phyloP scores from a whole-genome alignment of 1,140 invertebrate genomes.

The Eriocheir sinensis region DNA sequence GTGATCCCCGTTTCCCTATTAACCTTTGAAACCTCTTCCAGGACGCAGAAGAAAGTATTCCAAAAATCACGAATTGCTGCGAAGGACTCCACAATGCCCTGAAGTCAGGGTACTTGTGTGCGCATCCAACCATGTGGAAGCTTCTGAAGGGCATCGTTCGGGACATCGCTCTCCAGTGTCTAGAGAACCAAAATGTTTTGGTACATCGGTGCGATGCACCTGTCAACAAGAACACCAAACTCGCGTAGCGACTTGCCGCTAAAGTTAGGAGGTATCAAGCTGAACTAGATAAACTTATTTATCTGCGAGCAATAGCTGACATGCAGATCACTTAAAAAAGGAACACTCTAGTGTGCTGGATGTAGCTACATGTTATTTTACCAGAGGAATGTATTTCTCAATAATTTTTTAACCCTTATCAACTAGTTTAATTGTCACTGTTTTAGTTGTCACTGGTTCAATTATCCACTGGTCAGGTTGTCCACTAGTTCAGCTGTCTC shows the following conservation, averaged over 20 bases:
- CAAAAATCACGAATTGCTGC: constrained; percentile 48
- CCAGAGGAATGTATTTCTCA: background rate
- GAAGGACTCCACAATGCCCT: constrained; percentile 37
- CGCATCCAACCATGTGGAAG: background rate
- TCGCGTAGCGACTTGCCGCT: background rate
- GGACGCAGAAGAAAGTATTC: constrained; percentile 36
- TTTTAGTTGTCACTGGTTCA: background rate
- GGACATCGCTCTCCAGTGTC: constrained; percentile 23
- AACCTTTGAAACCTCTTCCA: constrained; percentile 40
- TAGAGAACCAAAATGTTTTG: background rate
- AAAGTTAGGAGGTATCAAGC: background rate
- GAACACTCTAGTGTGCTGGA: background rate
- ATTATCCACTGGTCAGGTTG: background rate
- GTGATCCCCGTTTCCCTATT: background rate
- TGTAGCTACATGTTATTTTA: background rate
- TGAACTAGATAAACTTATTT: constrained; percentile 17
- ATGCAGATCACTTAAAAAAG: background rate
- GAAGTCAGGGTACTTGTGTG: background rate
- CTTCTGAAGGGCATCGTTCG: background rate
- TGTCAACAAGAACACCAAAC: background rate
- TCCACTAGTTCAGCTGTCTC: background rate
- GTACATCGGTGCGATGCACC: constrained; percentile 18
- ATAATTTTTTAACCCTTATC: background rate
- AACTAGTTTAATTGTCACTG: background rate
- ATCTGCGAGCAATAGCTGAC: constrained; percentile 23